Evolutionary conservation across 2,113 vertebrate genomes (phyloP).

Genomic region (Mustela lutreola): DNA sequence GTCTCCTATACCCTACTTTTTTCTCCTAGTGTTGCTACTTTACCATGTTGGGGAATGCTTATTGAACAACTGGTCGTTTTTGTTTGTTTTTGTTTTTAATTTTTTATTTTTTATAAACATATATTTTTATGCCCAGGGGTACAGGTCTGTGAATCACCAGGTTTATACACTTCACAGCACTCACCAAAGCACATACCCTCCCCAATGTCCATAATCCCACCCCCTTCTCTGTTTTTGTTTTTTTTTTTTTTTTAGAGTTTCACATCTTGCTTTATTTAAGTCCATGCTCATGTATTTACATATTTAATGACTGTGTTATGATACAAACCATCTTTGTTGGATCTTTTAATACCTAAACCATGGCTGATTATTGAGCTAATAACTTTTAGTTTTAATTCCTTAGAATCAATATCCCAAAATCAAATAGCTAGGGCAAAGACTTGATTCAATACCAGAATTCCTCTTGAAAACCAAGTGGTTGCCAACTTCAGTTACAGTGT

Average conservation of each 20-base stretch:
- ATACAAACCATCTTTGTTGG: neutral
- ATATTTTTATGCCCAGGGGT: too few relatives aligned
- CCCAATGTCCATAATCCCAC: too few relatives aligned
- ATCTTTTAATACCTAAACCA: neutral
- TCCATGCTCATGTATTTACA: slow-evolving; percentile 35
- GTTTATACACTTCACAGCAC: too few relatives aligned
- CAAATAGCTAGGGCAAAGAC: neutral
- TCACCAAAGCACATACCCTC: too few relatives aligned
- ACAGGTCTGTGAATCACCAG: too few relatives aligned
- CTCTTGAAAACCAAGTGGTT: slow-evolving; percentile 21
- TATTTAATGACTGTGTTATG: neutral
- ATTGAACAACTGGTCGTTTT: neutral
- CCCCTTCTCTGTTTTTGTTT: too few relatives aligned
- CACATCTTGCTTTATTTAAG: slow-evolving; percentile 55
- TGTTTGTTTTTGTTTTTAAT: too few relatives aligned
- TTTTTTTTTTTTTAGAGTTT: neutral
- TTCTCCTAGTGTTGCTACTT: neutral
- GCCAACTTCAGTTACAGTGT: neutral
- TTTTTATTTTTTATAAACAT: too few relatives aligned
- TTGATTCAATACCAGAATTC: neutral
- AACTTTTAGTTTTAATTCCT: neutral
- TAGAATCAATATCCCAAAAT: neutral
- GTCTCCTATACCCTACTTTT: neutral
- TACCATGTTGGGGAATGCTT: slow-evolving; percentile 8
- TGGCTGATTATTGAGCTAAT: neutral